A percentile compares a stretch with the other conserved stretches of the same genome.
These are phyloP conservation scores for Meganola albula DNA, from an alignment of 2,888 invertebrate species.

Conservation along the genomic window DNA sequence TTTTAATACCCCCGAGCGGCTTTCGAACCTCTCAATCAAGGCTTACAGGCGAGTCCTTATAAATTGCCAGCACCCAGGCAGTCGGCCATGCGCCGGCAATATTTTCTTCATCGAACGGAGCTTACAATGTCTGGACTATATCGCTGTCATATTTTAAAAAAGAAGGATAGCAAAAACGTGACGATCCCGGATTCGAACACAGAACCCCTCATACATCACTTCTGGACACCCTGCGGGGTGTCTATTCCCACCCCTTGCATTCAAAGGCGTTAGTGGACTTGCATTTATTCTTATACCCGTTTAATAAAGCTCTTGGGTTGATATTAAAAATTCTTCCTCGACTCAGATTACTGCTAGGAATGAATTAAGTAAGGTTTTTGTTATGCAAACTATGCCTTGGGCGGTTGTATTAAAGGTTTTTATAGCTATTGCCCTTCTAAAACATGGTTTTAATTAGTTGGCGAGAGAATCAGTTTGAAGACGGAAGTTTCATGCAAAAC, in stretches of 20 bases:
- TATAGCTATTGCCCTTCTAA: conserved; percentile 23
- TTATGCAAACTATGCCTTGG: conserved; percentile 41
- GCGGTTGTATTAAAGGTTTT: conserved; percentile 21
- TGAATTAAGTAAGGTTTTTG: conserved; percentile 42
- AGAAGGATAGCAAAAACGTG: conserved; percentile 65
- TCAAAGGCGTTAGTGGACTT: conserved; percentile 48
- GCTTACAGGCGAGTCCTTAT: conserved; percentile 24
- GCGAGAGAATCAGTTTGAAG: conserved; percentile 24
- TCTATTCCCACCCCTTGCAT: conserved; percentile 26
- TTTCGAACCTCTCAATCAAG: conserved; percentile 28
- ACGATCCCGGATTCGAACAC: conserved; percentile 33
- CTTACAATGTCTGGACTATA: conserved; percentile 62
- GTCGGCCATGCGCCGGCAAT: conserved; percentile 56
- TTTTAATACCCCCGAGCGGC: conserved; percentile 8
- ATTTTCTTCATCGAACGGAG: conserved; percentile 62
- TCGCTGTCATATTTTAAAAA: conserved; percentile 62
- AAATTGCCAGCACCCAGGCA: conserved; percentile 29
- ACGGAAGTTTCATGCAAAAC: conserved; percentile 25
- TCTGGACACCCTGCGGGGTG: conserved; percentile 27
- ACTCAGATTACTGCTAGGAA: conserved; percentile 38
- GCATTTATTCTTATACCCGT: conserved; percentile 48
- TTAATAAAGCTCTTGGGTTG: conserved; percentile 60
- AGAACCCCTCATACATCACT: conserved; percentile 38
- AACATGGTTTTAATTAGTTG: conserved; percentile 33
- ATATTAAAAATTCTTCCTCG: conserved; percentile 67